Evolutionary conservation across 2,113 vertebrate species (phyloP).

Genomic region (Chelonoidis abingdonii): DNA sequence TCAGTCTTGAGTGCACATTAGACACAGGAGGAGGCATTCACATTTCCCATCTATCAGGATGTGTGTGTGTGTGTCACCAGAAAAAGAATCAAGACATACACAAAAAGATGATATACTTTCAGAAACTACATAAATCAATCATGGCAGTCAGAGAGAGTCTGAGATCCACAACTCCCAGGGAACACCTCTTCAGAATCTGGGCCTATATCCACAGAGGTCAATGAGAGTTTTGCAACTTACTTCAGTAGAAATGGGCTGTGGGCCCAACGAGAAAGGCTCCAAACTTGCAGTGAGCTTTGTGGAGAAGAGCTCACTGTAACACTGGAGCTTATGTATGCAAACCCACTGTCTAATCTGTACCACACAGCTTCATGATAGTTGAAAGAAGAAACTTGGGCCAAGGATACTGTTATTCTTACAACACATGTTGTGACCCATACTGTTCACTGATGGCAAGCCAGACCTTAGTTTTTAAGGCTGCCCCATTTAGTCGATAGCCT

Average conservation of each 20-base stretch:
- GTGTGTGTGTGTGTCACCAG: background rate
- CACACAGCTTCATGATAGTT: background rate
- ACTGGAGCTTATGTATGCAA: background rate
- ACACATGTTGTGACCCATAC: background rate
- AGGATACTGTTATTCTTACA: background rate
- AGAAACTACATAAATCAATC: background rate
- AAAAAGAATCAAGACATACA: background rate
- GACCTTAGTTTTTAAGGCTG: background rate
- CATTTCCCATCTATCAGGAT: background rate
- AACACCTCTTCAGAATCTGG: background rate
- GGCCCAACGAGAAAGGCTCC: background rate
- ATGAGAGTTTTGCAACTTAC: background rate
- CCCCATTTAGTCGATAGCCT: background rate
- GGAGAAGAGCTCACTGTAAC: background rate
- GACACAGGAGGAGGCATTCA: background rate
- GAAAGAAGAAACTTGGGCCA: background rate
- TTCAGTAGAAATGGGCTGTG: background rate
- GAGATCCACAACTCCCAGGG: background rate
- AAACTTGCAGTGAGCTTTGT: background rate
- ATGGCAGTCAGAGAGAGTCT: background rate
- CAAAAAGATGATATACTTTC: background rate
- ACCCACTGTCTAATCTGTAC: background rate
- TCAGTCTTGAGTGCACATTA: background rate
- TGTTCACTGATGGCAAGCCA: background rate
- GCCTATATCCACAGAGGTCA: background rate